Evolutionary conservation across 2,888 invertebrate species (phyloP).

Genomic region (Urechis unicinctus): DNA sequence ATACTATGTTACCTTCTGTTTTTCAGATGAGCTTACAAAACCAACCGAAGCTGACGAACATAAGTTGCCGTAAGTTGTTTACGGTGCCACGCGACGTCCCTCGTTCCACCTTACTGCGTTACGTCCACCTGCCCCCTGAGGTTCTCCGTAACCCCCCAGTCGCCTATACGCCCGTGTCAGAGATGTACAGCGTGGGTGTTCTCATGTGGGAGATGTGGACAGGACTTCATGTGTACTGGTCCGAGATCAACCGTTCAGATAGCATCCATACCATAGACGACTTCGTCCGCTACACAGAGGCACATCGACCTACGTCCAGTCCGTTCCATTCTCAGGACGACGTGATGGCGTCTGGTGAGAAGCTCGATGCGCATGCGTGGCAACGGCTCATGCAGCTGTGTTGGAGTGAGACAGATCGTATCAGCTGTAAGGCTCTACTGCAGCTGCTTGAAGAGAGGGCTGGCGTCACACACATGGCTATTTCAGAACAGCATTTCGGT

Average conservation of each 20-base stretch:
- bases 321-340: slow-evolving; percentile 2
- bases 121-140: slow-evolving; percentile 15
- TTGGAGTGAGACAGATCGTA: slow-evolving; percentile 11
- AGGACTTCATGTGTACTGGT: slow-evolving; percentile 11
- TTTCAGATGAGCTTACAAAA: slow-evolving; percentile 1
- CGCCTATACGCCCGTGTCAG: slow-evolving; percentile 19
- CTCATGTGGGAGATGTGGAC: slow-evolving; percentile 32
- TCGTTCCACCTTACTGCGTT: slow-evolving; percentile 6
- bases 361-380: slow-evolving; percentile 7
- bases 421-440: slow-evolving; percentile 11
- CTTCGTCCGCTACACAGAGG: slow-evolving; percentile 9
- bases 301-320: slow-evolving; percentile 4
- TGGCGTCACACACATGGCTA: slow-evolving; percentile 3
- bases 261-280: slow-evolving; percentile 9
- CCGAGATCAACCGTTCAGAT: slow-evolving; percentile 5
- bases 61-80: slow-evolving; percentile 16
- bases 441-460: slow-evolving; percentile 9
- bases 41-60: slow-evolving; percentile 25
- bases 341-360: neutral
- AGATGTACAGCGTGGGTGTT: slow-evolving; percentile 30
- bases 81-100: slow-evolving; percentile 9
- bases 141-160: slow-evolving; percentile 11
- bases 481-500: slow-evolving; percentile 11
- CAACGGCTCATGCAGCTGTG: slow-evolving; percentile 11
- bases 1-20: no score